Evolutionary conservation across 2,113 vertebrate genomes (phyloP).

Genomic region (Petromus typicus): DNA sequence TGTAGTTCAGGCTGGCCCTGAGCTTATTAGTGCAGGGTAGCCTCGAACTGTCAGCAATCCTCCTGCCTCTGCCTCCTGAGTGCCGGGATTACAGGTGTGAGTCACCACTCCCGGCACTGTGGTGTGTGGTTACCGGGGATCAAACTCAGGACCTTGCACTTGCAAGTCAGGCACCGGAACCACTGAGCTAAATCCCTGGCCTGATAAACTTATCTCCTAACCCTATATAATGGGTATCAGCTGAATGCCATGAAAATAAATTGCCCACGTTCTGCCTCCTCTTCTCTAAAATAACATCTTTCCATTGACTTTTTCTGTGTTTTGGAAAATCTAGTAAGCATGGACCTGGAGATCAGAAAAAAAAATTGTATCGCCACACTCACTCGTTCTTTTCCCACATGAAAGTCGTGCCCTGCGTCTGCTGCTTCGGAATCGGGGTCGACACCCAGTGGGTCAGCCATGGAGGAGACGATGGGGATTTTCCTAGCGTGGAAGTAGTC

Average conservation of each 20-base stretch:
- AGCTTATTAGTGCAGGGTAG: too few relatives aligned
- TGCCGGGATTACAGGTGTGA: too few relatives aligned
- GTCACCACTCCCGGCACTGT: too few relatives aligned
- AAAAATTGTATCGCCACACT: slow-evolving; percentile 56
- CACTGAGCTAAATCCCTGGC: too few relatives aligned
- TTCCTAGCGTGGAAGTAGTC: slow-evolving; percentile 88
- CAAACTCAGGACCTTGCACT: too few relatives aligned
- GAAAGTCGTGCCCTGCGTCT: slow-evolving; percentile 55
- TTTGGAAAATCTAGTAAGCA: background rate
- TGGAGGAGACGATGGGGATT: slow-evolving; percentile 86
- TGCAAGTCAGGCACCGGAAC: too few relatives aligned
- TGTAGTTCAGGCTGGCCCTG: too few relatives aligned
- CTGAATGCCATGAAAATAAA: slow-evolving; percentile 22
- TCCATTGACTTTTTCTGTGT: background rate
- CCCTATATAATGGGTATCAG: background rate
- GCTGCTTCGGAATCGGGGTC: slow-evolving; percentile 18
- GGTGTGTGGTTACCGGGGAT: too few relatives aligned
- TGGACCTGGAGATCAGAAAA: background rate
- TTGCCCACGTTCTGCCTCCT: background rate
- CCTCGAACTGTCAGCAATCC: too few relatives aligned
- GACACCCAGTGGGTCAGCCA: slow-evolving; percentile 79
- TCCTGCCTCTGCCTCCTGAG: too few relatives aligned
- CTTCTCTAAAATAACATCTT: background rate
- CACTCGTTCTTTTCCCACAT: slow-evolving; percentile 79
- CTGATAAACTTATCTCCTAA: background rate